Conservation (phyloP, 2,797 vertebrate genomes). For the Labeo calbasu region DNA sequence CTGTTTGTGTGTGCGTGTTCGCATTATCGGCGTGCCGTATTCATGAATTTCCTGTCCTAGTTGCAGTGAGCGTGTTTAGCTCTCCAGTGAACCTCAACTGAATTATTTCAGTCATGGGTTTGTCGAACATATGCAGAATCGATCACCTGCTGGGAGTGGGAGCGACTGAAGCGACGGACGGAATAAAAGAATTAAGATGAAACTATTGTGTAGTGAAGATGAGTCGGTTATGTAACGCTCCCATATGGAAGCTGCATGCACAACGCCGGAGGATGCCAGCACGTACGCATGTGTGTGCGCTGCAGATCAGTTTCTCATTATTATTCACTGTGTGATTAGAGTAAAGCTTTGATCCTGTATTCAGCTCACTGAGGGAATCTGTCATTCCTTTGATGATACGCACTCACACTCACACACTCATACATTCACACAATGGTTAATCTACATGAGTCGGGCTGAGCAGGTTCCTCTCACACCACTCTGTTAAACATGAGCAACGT, state of each 20-base stretch:
- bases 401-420: slow-evolving; percentile 1
- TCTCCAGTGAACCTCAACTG: slow-evolving; percentile 12
- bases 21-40: slow-evolving; percentile 13
- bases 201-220: slow-evolving; percentile 33
- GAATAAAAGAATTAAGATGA: slow-evolving; percentile 21
- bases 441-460: slow-evolving; percentile 24
- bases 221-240: slow-evolving; percentile 56
- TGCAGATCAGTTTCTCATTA: slow-evolving; percentile 46
- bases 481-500: slow-evolving; percentile 33
- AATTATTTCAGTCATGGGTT: slow-evolving; percentile 15
- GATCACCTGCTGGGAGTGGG: slow-evolving; percentile 25
- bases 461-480: neutral
- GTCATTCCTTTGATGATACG: slow-evolving; percentile 18
- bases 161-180: neutral
- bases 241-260: slow-evolving; percentile 49
- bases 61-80: slow-evolving; percentile 12
- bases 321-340: slow-evolving; percentile 47
- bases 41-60: slow-evolving; percentile 33
- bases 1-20: slow-evolving; percentile 1
- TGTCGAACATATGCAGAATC: slow-evolving; percentile 3
- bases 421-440: neutral
- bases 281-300: neutral
- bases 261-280: slow-evolving; percentile 27
- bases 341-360: slow-evolving; percentile 46
- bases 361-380: slow-evolving; percentile 47